Conservation (phyloP, 35 echinoderm and acorn worm genomes). For the Holothuria glaberrima region DNA sequence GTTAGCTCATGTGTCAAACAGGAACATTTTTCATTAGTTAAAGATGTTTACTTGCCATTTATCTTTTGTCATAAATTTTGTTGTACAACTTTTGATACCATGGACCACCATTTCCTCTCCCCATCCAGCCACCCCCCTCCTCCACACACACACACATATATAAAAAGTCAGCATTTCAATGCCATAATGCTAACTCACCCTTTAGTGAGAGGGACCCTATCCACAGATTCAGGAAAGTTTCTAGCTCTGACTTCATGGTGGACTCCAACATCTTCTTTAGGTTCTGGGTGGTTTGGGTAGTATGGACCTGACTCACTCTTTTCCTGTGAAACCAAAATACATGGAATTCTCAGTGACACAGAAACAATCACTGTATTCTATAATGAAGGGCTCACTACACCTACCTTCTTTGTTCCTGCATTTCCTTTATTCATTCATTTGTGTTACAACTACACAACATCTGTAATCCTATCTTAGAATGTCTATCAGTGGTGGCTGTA, state of each 20-base stretch:
- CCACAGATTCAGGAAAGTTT: constrained; percentile 88
- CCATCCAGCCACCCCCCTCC: neutral
- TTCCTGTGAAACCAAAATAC: neutral
- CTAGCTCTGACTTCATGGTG: constrained; percentile 86
- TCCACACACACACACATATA: neutral
- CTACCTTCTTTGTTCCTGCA: too few species aligned
- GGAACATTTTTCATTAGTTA: too few species aligned
- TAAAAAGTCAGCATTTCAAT: neutral
- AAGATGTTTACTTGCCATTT: too few species aligned
- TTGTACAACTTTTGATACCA: neutral
- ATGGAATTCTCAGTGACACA: neutral
- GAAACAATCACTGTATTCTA: neutral
- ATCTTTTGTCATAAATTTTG: too few species aligned
- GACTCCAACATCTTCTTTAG: constrained; percentile 77
- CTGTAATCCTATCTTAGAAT: neutral
- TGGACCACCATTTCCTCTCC: neutral
- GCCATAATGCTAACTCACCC: constrained; percentile 65
- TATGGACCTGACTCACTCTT: neutral
- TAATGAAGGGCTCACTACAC: neutral
- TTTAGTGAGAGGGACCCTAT: constrained; percentile 81
- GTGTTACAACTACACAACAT: neutral
- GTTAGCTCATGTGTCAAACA: too few species aligned
- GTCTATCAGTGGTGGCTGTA: neutral
- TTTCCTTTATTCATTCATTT: neutral
- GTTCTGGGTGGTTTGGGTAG: constrained; percentile 73